Conservation (phyloP, 2,888 invertebrate genomes). For the Drosophila prolongata region DNA sequence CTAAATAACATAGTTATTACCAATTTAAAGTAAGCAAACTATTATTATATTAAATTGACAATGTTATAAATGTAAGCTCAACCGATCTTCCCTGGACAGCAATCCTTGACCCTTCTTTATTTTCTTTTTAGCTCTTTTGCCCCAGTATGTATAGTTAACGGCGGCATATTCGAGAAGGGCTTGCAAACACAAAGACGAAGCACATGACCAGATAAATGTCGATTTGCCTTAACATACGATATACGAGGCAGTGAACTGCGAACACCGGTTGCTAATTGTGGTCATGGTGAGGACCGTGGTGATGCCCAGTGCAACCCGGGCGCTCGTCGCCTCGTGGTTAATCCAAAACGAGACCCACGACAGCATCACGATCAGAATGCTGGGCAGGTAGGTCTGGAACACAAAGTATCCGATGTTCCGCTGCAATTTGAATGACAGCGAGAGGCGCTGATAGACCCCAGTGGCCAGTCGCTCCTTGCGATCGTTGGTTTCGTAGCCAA, state of each 20-base stretch:
- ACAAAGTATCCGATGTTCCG: constrained; percentile 99
- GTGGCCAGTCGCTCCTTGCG: constrained; percentile 96
- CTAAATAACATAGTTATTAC: too few species aligned
- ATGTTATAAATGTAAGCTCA: constrained; percentile 18
- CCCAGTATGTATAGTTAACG: constrained; percentile 99
- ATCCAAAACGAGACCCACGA: constrained; percentile 99
- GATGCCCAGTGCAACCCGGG: constrained; percentile 97
- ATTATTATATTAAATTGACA: too few species aligned
- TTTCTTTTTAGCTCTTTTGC: constrained; percentile 96
- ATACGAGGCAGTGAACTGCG: constrained; percentile 98
- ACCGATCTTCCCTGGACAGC: constrained; percentile 84
- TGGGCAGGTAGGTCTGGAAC: constrained; percentile 98
- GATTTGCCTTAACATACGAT: constrained; percentile 99
- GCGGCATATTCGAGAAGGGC: constrained; percentile 98
- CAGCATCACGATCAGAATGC: constrained; percentile 98
- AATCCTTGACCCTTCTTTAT: constrained; percentile 91
- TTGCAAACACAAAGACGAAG: constrained; percentile 99
- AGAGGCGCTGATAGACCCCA: constrained; percentile 96
- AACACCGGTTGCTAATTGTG: constrained; percentile 98
- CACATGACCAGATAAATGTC: constrained; percentile 99
- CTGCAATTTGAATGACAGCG: constrained; percentile 96
- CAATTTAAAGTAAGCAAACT: too few species aligned
- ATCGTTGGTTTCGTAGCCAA: constrained; percentile 97
- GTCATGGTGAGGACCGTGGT: constrained; percentile 99
- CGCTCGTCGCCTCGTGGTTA: constrained; percentile 98